Evolutionary conservation across 2,113 vertebrate species (phyloP).

Genomic region (Tetrao urogallus): DNA sequence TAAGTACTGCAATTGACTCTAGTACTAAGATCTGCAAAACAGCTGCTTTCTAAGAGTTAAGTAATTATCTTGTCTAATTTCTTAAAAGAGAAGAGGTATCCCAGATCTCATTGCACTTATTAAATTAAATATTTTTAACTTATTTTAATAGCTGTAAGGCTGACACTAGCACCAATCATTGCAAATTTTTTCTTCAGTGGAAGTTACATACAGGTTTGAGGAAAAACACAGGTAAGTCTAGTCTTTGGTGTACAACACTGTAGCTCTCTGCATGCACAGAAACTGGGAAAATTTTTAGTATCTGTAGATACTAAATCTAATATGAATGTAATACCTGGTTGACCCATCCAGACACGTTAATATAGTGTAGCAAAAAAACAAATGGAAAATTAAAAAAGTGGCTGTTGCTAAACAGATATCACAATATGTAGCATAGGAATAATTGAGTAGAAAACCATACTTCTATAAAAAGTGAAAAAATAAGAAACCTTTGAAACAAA

Average conservation of each 20-base stretch:
- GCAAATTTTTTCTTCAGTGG: background rate
- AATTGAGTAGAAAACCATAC: background rate
- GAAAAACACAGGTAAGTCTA: background rate
- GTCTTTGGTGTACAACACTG: background rate
- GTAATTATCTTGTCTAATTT: slow-evolving; percentile 2
- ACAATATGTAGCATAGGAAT: background rate
- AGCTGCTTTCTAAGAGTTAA: background rate
- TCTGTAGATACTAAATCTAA: background rate
- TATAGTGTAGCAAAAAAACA: background rate
- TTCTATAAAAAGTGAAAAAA: background rate
- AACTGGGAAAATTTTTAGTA: background rate
- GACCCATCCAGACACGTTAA: background rate
- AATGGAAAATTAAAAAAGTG: background rate
- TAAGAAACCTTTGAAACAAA: background rate
- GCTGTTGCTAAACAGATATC: background rate
- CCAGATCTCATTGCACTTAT: slow-evolving; percentile 18
- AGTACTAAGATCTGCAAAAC: background rate
- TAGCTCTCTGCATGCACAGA: rapidly evolving
- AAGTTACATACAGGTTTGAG: background rate
- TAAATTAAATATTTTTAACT: slow-evolving; percentile 2
- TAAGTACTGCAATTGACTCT: background rate
- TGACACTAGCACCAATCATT: slow-evolving; percentile 10
- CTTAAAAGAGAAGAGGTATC: background rate
- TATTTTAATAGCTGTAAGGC: background rate
- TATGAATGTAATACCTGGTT: background rate